phyloP scores from a whole-genome alignment of 1,140 invertebrate genomes.

The Drosophila grimshawi region DNA sequence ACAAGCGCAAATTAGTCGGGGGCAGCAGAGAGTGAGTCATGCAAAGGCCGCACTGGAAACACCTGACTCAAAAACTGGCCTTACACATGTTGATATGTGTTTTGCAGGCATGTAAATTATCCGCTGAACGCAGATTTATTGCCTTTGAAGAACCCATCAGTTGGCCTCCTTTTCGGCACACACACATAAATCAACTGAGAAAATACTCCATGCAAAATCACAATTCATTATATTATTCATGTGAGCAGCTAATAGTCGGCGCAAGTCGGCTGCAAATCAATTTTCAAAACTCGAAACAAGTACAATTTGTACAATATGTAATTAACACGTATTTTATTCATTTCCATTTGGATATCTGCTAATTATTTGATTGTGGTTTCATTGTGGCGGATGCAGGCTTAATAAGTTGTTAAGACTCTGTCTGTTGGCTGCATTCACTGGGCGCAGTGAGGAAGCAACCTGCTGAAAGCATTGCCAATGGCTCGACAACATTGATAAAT shows the following conservation, averaged over 20 bases:
- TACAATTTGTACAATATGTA: too few relatives aligned
- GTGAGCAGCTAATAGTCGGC: too few relatives aligned
- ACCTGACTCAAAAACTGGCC: neutral
- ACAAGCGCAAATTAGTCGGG: neutral
- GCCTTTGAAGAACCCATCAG: neutral
- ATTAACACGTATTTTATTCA: neutral
- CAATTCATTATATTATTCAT: too few relatives aligned
- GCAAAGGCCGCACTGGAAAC: neutral
- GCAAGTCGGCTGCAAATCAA: too few relatives aligned
- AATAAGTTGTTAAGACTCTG: neutral
- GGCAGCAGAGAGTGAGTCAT: neutral
- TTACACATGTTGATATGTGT: neutral
- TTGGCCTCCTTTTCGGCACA: neutral
- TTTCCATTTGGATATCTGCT: neutral
- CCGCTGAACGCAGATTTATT: neutral
- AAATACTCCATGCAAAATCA: neutral
- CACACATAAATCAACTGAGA: neutral
- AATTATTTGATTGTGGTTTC: neutral
- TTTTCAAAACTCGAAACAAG: too few relatives aligned
- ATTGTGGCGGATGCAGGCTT: neutral
- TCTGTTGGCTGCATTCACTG: neutral
- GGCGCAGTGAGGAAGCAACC: neutral
- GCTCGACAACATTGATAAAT: conserved; percentile 8
- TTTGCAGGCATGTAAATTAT: too few relatives aligned
- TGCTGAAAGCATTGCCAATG: neutral